Conservation (phyloP, 2,888 invertebrate genomes). For the Cistogaster globosa region DNA sequence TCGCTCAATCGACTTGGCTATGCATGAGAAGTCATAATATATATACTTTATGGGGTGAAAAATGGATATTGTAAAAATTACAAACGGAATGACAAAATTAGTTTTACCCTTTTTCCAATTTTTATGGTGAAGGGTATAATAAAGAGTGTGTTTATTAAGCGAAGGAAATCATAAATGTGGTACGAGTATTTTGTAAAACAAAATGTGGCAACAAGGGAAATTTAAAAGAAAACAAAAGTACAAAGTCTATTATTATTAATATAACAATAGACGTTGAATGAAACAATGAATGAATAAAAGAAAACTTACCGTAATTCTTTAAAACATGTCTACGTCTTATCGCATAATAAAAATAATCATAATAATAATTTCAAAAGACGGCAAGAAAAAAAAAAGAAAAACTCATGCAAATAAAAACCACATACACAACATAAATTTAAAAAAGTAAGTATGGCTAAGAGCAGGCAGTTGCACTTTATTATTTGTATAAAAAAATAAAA, state of each 20-base stretch:
- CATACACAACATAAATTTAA: constrained; percentile 49
- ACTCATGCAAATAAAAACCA: constrained; percentile 22
- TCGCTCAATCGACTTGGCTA: too few species aligned
- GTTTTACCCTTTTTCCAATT: too few species aligned
- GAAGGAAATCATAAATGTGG: constrained; percentile 13
- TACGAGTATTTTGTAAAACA: constrained; percentile 36
- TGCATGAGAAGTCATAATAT: too few species aligned
- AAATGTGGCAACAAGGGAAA: constrained; percentile 48
- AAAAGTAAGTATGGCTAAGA: constrained; percentile 10
- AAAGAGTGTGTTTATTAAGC: background rate
- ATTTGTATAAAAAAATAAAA: background rate
- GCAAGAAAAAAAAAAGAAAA: constrained; percentile 59
- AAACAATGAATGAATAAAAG: constrained; percentile 32
- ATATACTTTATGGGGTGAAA: too few species aligned
- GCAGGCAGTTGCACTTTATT: constrained; percentile 42
- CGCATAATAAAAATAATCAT: constrained; percentile 64
- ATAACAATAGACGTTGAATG: constrained; percentile 47
- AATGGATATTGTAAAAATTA: too few species aligned
- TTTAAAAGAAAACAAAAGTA: constrained; percentile 65
- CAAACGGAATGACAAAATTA: too few species aligned
- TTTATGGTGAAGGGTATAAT: too few species aligned
- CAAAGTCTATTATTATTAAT: constrained; percentile 64
- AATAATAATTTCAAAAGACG: constrained; percentile 63
- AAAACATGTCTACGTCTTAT: constrained; percentile 61
- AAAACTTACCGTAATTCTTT: constrained; percentile 58